Evolutionary conservation across 2,113 vertebrate genomes (phyloP), one percentile per base, ranked within the genome.

Genomic region (Lota lota): DNA sequence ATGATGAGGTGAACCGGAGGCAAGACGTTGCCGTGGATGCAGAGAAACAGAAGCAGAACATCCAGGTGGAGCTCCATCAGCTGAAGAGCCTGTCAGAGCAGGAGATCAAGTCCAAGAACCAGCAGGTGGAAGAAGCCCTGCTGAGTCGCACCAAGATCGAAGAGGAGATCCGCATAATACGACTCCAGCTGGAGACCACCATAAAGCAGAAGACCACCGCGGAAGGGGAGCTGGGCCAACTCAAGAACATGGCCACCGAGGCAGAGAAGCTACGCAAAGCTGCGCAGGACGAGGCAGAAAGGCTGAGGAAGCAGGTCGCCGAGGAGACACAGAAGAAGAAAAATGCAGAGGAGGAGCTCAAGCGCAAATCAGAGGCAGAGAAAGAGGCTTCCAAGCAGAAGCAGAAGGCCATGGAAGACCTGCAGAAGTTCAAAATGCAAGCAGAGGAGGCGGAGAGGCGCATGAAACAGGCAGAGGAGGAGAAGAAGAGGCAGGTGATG

Each of bases 311-410:
- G 68, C 97, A 98, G 83, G 96, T 97, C 47, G 87, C 93, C 0
- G 97, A 99, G 0, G 97, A 99, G 88, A 89, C 91, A 4, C 95
- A 96, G 83, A 97, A 95, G 74, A 99, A 99, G 83, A 91, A 93
- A 10, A 93, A 93, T 57, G 97, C 97, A 0, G 96, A 98, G 82
- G 95, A 96, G 0, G 95, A 98, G 87, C 91, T 98, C 70, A 90
- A 94, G 68, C 87, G 87, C 69, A 97, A 95, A 59, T 92, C 95
- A 8, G 91, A 95, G 69, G 95, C 96, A 0, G 97, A 99, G 79
- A 93, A 93, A 0, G 95, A 96, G 0, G 97, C 97, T 0, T 92
- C 96, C 0, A 93, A 92, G 1, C 94, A 97, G 76, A 99, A 98
- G 80, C 95, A 95, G 87, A 92, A 90, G 73, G 96, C 97, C 0